These are phyloP conservation scores for Galleria mellonella DNA, from an alignment of 1,140 invertebrate genomes.

Conservation along the genomic window DNA sequence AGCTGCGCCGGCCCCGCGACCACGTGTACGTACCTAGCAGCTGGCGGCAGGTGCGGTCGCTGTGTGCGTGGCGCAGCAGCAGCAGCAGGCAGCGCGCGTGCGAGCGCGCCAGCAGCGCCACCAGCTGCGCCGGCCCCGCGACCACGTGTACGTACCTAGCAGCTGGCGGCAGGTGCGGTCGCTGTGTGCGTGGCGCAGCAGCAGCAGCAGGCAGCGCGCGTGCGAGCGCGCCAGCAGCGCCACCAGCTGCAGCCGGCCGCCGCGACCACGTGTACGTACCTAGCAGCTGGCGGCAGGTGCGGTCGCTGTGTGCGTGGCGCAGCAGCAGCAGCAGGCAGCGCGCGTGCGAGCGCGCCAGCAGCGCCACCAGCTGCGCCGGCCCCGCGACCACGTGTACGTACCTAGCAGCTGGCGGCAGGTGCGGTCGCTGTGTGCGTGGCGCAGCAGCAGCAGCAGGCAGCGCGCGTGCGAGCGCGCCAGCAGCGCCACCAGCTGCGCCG, in stretches of 20 bases:
- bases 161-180: too few species aligned
- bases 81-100: too few species aligned
- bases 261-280: slow-evolving; percentile 25
- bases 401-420: slow-evolving; percentile 21
- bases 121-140: too few species aligned
- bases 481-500: slow-evolving; percentile 43
- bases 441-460: slow-evolving; percentile 38
- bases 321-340: slow-evolving; percentile 54
- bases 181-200: too few species aligned
- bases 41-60: too few species aligned
- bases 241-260: not conserved
- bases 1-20: too few species aligned
- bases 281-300: slow-evolving; percentile 51
- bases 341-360: slow-evolving; percentile 45
- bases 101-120: too few species aligned
- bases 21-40: too few species aligned
- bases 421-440: slow-evolving; percentile 24
- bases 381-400: slow-evolving; percentile 19
- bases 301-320: slow-evolving; percentile 41
- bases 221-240: not conserved
- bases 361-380: slow-evolving; percentile 37
- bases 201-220: too few species aligned
- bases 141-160: too few species aligned
- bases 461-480: slow-evolving; percentile 40
- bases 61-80: too few species aligned